Base-by-base conservation (phyloP, 1,140 invertebrate genomes). In the Apis florea region DNA sequence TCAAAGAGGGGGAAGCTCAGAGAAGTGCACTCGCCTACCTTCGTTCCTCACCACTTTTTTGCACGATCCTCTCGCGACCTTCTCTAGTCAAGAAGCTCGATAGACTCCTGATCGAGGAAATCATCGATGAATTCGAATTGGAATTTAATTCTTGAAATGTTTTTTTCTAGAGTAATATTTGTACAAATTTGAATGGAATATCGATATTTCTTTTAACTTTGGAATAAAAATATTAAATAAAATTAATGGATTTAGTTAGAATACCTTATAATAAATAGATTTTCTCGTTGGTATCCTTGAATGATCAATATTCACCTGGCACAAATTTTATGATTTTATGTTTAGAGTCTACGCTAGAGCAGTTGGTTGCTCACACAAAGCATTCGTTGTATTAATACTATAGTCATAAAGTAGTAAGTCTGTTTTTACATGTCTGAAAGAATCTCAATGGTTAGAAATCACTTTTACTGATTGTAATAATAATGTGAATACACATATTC, bases 1-100 rank as follows among this genome's bases (percentile, higher is more conserved):
- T 2, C 17, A 24, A 17, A 19, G 70, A 51, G 56, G 66, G 47
- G 49, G 19, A 51, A 56, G 31, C 66, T 10, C 68, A 49, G 78
- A 79, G 69, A 79, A 79, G 59, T 79, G 69, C 69, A 73, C 78
- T 79, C 78, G 78, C 69, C 78, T 79, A 79, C 78, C 78, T 79
- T 79, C 77, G 68, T 72, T 79, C 26, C 68, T 72, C 69, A n/a
- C 68, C 75, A 21, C 31, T 63, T 64, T 73, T 72, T 72, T 71
- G 68, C 11, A 13, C 47, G 58, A 53, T 71, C 68, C 77, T 72
- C 68, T 79, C 69, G 69, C 69, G 69, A 79, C 78, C 69, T 73
- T 79, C 78, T 79, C 78, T 79, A 79, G 31, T 51, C 59, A 13
- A 69, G 21, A 54, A 31, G 12, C 49, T 76, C 61, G 24, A 53